These are phyloP conservation scores for Calycopis cecrops DNA, from an alignment of 1,140 invertebrate species.

Conservation along the genomic window DNA sequence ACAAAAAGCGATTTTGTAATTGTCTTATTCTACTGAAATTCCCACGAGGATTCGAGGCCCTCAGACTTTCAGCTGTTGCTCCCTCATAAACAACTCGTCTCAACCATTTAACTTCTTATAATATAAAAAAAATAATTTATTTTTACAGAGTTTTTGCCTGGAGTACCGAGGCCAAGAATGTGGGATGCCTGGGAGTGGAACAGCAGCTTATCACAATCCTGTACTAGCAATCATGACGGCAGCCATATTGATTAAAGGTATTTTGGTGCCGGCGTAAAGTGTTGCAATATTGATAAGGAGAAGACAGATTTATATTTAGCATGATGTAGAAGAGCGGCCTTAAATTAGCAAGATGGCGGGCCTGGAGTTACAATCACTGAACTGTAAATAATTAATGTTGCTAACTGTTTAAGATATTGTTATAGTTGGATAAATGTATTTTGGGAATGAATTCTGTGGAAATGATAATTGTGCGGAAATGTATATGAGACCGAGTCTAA, in stretches of 20 bases:
- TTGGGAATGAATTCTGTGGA: not conserved
- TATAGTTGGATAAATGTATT: not conserved
- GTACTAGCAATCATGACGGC: slow-evolving; percentile 29
- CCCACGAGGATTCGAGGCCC: too few relatives aligned
- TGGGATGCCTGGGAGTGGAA: slow-evolving; percentile 35
- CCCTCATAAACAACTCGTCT: too few relatives aligned
- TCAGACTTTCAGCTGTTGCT: too few relatives aligned
- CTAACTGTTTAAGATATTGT: slow-evolving; percentile 31
- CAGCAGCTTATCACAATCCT: slow-evolving; percentile 24
- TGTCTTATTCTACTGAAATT: too few relatives aligned
- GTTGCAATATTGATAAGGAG: slow-evolving; percentile 7
- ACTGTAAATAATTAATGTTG: slow-evolving; percentile 48
- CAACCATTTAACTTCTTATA: too few relatives aligned
- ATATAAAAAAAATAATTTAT: too few relatives aligned
- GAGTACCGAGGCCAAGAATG: slow-evolving; percentile 59
- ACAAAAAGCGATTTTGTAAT: too few relatives aligned
- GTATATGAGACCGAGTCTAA: not conserved
- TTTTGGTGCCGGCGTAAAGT: slow-evolving; percentile 44
- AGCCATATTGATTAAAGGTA: slow-evolving; percentile 32
- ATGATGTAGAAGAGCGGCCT: slow-evolving; percentile 29
- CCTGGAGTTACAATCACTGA: slow-evolving; percentile 38
- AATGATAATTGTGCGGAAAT: not conserved
- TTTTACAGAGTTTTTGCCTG: slow-evolving; percentile 62
- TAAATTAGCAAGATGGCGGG: slow-evolving; percentile 37
- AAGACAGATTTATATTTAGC: slow-evolving; percentile 41